Evolutionary conservation across 1,140 invertebrate species (phyloP).

Genomic region (Cecropterus lyciades): DNA sequence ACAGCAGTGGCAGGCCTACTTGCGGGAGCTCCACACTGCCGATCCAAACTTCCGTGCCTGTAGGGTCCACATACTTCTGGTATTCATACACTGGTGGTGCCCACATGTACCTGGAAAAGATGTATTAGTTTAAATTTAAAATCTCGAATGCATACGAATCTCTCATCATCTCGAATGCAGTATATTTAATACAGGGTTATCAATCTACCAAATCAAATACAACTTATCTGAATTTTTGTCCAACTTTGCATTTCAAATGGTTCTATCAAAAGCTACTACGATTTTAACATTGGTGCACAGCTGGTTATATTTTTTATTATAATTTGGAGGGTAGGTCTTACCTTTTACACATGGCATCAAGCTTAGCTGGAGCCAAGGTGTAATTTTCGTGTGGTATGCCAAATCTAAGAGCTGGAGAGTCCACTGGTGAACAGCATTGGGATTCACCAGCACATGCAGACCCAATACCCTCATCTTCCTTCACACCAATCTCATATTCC

Average conservation of each 20-base stretch:
- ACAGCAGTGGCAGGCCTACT: slow-evolving; percentile 57
- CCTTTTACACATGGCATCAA: slow-evolving; percentile 73
- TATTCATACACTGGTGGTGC: slow-evolving; percentile 58
- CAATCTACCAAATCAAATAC: too few species aligned
- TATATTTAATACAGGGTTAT: too few species aligned
- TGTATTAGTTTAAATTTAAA: too few species aligned
- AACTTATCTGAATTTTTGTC: too few species aligned
- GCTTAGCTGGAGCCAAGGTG: slow-evolving; percentile 63
- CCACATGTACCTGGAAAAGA: slow-evolving; percentile 65
- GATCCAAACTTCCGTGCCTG: slow-evolving; percentile 58
- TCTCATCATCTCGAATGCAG: too few species aligned
- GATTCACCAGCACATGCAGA: slow-evolving; percentile 62
- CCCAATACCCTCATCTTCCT: slow-evolving; percentile 68
- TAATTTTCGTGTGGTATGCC: slow-evolving; percentile 46
- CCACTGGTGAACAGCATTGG: slow-evolving; percentile 53
- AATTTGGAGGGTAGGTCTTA: slow-evolving; percentile 41
- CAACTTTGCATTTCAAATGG: too few species aligned
- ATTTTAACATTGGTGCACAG: too few species aligned
- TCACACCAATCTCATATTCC: slow-evolving; percentile 61
- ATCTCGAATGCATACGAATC: too few species aligned
- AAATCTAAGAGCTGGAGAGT: slow-evolving; percentile 20
- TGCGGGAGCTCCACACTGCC: slow-evolving; percentile 60
- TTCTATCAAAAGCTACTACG: too few species aligned
- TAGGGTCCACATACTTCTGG: slow-evolving; percentile 52
- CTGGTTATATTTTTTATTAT: too few species aligned